Percentiles rank a stretch among this genome's conserved stretches.
phyloP scores from a whole-genome alignment of 2,797 vertebrate species.

The Lagodon rhomboides region DNA sequence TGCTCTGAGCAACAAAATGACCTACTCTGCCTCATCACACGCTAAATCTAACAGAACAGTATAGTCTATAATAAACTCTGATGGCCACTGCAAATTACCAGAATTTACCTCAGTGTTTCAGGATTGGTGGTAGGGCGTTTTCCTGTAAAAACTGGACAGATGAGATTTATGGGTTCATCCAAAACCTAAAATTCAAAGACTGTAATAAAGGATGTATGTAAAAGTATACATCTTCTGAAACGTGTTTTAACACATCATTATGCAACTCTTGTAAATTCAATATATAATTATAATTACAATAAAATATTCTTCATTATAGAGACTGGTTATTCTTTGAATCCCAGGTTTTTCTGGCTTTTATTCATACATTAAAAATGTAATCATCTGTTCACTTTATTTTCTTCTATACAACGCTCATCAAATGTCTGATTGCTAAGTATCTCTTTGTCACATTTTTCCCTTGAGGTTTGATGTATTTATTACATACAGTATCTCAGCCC shows the following conservation, averaged over 20 bases:
- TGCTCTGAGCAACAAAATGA: too few relatives aligned
- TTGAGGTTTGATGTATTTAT: conserved; percentile 22
- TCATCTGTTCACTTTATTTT: conserved; percentile 16
- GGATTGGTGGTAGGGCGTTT: too few relatives aligned
- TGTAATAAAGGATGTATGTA: too few relatives aligned
- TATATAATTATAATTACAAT: too few relatives aligned
- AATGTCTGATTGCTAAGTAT: conserved; percentile 2
- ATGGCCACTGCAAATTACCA: too few relatives aligned
- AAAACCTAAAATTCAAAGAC: neutral
- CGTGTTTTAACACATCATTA: neutral
- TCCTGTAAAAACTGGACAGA: too few relatives aligned
- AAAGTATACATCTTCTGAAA: neutral
- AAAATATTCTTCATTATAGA: neutral
- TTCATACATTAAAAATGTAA: conserved; percentile 1
- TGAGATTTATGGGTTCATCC: too few relatives aligned
- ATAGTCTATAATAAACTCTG: too few relatives aligned
- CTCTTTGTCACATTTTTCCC: conserved; percentile 10
- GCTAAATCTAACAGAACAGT: too few relatives aligned
- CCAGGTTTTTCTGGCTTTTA: neutral
- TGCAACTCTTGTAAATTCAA: neutral
- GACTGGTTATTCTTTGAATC: neutral
- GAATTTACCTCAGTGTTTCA: too few relatives aligned
- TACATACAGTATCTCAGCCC: neutral
- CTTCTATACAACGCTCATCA: neutral
- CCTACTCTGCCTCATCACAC: too few relatives aligned